Percentiles rank a stretch among this genome's conserved stretches.
Evolutionary conservation across 2,113 vertebrate genomes (phyloP).

Genomic region (Ceyx margarethae): DNA sequence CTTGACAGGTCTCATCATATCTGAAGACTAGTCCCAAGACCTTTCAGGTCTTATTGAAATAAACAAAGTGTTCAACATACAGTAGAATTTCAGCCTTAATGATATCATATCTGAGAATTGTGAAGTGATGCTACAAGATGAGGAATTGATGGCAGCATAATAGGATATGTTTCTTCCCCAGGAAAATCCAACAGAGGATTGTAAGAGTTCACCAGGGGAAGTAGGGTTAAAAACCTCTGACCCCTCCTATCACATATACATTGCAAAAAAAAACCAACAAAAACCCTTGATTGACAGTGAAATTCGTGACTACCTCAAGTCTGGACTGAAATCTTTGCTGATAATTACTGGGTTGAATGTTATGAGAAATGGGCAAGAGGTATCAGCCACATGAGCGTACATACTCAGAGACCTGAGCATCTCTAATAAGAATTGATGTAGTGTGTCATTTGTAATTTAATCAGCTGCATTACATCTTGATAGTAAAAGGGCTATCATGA

Average conservation of each 20-base stretch:
- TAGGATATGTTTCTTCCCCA: constrained; percentile 34
- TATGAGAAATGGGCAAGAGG: constrained; percentile 47
- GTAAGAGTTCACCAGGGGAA: constrained; percentile 58
- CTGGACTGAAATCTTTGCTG: constrained; percentile 43
- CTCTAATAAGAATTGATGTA: constrained; percentile 78
- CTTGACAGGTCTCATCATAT: constrained; percentile 9
- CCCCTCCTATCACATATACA: constrained; percentile 60
- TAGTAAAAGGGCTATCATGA: constrained; percentile 64
- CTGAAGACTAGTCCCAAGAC: constrained; percentile 26
- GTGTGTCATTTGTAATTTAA: constrained; percentile 79
- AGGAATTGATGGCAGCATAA: constrained; percentile 48
- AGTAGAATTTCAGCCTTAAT: constrained; percentile 29
- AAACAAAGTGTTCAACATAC: background rate
- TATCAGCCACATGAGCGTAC: constrained; percentile 62
- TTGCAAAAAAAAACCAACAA: constrained; percentile 27
- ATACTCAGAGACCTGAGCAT: constrained; percentile 59
- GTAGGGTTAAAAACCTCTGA: constrained; percentile 69
- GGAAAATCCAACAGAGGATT: constrained; percentile 35
- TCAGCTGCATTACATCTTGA: constrained; percentile 75
- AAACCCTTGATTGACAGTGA: constrained; percentile 57
- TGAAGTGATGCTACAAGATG: constrained; percentile 18
- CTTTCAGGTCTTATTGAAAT: constrained; percentile 14
- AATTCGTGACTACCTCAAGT: constrained; percentile 43
- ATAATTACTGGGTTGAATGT: constrained; percentile 67
- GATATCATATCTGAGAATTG: constrained; percentile 39